A percentile compares a stretch with the other conserved stretches of the same genome.
Conservation (phyloP, 2,797 vertebrate species). For the Rhinatrema bivittatum region DNA sequence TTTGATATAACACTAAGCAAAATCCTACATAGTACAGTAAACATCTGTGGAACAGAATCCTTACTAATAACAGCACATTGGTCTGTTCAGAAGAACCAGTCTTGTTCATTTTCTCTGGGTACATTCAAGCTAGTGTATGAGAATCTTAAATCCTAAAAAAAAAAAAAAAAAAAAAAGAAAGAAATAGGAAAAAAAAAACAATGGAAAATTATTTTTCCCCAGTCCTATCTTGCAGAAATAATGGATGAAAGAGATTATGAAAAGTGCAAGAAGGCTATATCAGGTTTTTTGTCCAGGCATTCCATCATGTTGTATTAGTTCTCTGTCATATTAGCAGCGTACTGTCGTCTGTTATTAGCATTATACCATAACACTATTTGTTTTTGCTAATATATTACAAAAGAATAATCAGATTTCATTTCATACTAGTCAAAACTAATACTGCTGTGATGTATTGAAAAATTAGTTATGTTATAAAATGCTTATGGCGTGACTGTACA, state of each 20-base stretch:
- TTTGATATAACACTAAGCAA: too few species aligned
- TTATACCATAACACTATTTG: constrained; percentile 26
- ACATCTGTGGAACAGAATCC: constrained; percentile 22
- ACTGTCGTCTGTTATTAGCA: constrained; percentile 31
- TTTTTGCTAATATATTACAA: constrained; percentile 30
- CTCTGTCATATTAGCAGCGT: constrained; percentile 38
- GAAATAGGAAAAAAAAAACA: too few species aligned
- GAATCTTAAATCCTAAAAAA: too few species aligned
- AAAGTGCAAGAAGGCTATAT: constrained; percentile 13
- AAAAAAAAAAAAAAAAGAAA: too few species aligned
- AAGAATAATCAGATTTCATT: constrained; percentile 30
- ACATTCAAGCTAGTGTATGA: too few species aligned
- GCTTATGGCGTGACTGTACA: background rate
- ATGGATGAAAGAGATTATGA: constrained; percentile 12
- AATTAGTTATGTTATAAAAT: constrained; percentile 8
- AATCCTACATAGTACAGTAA: too few species aligned
- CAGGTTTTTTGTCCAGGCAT: constrained; percentile 17
- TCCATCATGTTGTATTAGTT: constrained; percentile 35
- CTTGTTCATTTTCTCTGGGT: constrained; percentile 7
- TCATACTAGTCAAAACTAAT: constrained; percentile 21
- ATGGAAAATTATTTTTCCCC: constrained; percentile 19
- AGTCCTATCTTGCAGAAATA: too few species aligned
- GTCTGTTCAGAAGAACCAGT: constrained; percentile 19
- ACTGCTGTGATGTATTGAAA: constrained; percentile 8
- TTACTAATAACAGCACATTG: constrained; percentile 16